Evolutionary conservation across 2,797 vertebrate genomes (phyloP), one percentile per base, ranked within the genome.

Genomic region (Sebastes jordani): DNA sequence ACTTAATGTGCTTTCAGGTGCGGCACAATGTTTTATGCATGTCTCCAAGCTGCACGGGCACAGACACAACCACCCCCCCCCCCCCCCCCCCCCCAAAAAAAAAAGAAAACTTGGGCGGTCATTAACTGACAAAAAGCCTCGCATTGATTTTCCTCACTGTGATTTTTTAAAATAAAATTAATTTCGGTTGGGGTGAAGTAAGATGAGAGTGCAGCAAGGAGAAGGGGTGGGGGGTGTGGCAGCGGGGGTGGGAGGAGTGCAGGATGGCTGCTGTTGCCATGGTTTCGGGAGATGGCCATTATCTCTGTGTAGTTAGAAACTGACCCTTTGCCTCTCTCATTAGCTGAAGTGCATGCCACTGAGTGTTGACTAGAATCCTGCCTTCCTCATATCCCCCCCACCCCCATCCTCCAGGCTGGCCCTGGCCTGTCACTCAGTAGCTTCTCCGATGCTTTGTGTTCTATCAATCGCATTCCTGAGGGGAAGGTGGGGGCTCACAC

Each of bases 261-360:
- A 82, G 83, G 86, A 88, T 71, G 76, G 83, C 87, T 91, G 91
- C 78, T 88, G 95, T 96, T 96, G 94, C 96, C 94, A 96, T 96
- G 95, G 95, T 94, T 95, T 93, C 94, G 29, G 83, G 89, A 94
- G 92, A 92, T 76, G 87, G 94, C 91, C 93, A 95, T 96, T 95
- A 95, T 95, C 92, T 92, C 85, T 92, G 91, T 93, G 93, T 95
- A 92, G 93, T 93, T 92, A 93, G 89, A 94, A 78, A 86, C 90
- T 94, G 95, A 94, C 91, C 95, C 90, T 80, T 90, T 90, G 93
- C 81, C 92, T 94, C 93, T 90, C 93, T 95, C 95, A 95, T 96
- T 96, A 96, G 94, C 86, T 95, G 94, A 92, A 96, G 94, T 94
- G 91, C 91, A 92, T 86, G 89, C 92, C 81, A 80, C 88, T 77